Evolutionary conservation across 2,113 vertebrate species (phyloP), one percentile per base, ranked within the genome.

Genomic region (Peromyscus maniculatus): DNA sequence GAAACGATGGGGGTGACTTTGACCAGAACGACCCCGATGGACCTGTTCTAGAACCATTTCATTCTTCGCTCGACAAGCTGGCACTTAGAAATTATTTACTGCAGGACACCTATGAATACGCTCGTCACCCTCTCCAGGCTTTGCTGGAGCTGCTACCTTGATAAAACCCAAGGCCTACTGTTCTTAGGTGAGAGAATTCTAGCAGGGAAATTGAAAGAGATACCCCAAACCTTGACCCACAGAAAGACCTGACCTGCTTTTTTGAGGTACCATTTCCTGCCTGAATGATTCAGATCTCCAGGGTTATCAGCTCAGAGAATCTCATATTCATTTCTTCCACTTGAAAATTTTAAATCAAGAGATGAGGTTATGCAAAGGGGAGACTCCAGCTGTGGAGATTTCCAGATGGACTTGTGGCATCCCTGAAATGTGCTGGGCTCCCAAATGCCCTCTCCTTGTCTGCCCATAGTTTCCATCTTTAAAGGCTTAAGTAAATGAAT

Each of bases 291-390:
- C 66, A 7, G 74, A 74, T 96, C 89, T 96, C 96, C 62, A 93
- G 87, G 74, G 93, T 75, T 89, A 87, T 71, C 15, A 2, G 43
- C 89, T 80, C 33, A 87, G 57, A 59, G 66, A 87, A 83, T 94
- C 94, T 91, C 93, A 91, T 78, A 86, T 94, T 43, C 97, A 74
- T 95, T 94, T 91, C 72, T 93, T 89, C 77, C 36, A 39, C 86
- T 89, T 89, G 96, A 83, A 94, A 97, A 79, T 80, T 87, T 93
- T 83, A 94, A 94, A 92, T 89, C 92, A 94, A 89, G 78, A 89
- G 96, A 91, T 87, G 87, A 69, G 74, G 43, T 49, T 91, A 91
- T 96, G 91, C 86, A 96, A 87, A 96, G 89, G 66, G 74, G 93
- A 95, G 67, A 2, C 78, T 87, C 89, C 89, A 92, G 86, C 92